Base-by-base conservation (phyloP, 2,888 invertebrate genomes). In the Chydorus sphaericus region DNA sequence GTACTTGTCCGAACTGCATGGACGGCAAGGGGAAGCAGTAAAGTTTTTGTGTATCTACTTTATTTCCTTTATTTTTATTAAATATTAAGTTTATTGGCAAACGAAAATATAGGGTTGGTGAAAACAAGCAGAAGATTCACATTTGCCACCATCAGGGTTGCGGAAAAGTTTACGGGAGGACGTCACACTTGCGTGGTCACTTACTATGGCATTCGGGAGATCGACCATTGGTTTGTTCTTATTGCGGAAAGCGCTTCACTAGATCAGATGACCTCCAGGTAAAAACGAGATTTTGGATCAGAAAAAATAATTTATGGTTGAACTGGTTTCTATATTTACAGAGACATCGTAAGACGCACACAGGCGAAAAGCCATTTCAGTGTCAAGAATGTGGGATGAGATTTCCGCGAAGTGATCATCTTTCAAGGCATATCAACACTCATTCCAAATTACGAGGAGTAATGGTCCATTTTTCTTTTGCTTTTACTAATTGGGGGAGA, bases 1-100 rank as follows among this genome's bases (percentile, higher is more conserved):
- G 97, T 70, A 93, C 93, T 0, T 97, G 96, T 70, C 97, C 96
- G 0, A 96, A 97, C 71, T 97, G 97, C 68, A 83, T 85, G 52
- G 91, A 90, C 66, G 88, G 84, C 4, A 86, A 87, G 18, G 48
- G 48, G 20, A 54, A 50, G 30, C 50, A 54, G 54, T 54, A 54
- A 44, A 48, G 14, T 8, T 38, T 48, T n/a, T n/a, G n/a, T 10
- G 26, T 16, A 48, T 3, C 3, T 7, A 48, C 18, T 18, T 4
- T 48, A 10, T 8, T 4, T 26, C 28, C 11, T 16, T 48, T 48
- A 5, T 18, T 7, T 5, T 16, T 16, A 10, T n/a, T n/a, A n/a
- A n/a, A n/a, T n/a, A n/a, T n/a, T n/a, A n/a, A n/a, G n/a, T n/a
- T n/a, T n/a, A n/a, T n/a, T n/a, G n/a, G n/a, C n/a, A n/a, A n/a